A percentile compares a stretch with the other conserved stretches of the same genome.
phyloP scores from a whole-genome alignment of 2,888 invertebrate species.

The Trypoxylon attenuatum region DNA sequence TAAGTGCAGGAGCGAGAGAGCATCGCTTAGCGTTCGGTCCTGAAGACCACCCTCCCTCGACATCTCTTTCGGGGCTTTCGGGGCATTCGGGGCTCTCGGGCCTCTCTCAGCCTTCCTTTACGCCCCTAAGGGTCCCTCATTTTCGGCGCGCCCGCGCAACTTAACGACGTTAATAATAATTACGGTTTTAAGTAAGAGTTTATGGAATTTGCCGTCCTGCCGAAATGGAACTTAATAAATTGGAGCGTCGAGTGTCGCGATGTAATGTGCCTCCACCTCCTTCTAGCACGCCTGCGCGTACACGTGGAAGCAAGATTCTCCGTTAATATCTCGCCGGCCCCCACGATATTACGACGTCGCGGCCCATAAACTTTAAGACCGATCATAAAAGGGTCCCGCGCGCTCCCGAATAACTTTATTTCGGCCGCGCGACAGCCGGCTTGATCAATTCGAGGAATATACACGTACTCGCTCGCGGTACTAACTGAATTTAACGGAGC shows the following conservation, averaged over 20 bases:
- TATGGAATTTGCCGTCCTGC: constrained; percentile 27
- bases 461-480: too few species aligned
- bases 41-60: constrained; percentile 15
- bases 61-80: background rate
- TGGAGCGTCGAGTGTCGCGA: background rate
- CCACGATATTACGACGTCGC: background rate
- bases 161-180: constrained; percentile 51
- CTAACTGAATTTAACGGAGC: background rate
- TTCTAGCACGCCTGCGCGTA: too few species aligned
- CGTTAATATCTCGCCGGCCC: too few species aligned
- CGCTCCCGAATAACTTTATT: too few species aligned
- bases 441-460: background rate
- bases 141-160: constrained; percentile 25
- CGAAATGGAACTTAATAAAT: constrained; percentile 1
- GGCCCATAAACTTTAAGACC: background rate
- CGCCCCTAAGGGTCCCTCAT: constrained; percentile 31
- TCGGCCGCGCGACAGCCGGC: too few species aligned
- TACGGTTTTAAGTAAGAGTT: constrained; percentile 38
- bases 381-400: background rate
- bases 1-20: constrained; percentile 14
- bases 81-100: too few species aligned
- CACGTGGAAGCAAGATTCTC: too few species aligned
- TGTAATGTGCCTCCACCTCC: background rate
- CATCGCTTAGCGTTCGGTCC: constrained; percentile 44
- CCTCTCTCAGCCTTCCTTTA: background rate